phyloP scores from a whole-genome alignment of 2,113 vertebrate genomes.

The Puma concolor region DNA sequence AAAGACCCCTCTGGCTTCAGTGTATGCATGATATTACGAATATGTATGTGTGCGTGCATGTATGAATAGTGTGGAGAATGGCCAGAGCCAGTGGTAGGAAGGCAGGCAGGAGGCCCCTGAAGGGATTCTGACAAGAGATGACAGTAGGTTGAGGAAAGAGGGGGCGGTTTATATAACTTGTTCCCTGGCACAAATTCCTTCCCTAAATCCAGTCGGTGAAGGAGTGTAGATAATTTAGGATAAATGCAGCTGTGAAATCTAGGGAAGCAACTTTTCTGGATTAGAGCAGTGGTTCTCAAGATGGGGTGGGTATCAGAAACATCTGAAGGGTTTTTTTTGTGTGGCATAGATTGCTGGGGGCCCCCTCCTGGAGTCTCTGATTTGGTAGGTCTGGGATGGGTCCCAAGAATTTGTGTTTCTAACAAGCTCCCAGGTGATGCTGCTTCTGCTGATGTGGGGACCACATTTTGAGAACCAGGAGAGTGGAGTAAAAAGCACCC shows the following conservation, averaged over 20 bases:
- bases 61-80: fast-evolving
- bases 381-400: neutral
- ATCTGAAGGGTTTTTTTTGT: neutral
- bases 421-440: neutral
- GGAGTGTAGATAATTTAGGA: neutral
- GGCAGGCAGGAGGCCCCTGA: neutral
- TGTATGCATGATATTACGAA: neutral
- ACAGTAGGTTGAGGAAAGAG: neutral
- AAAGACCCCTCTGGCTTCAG: neutral
- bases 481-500: neutral
- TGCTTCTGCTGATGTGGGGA: neutral
- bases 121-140: neutral
- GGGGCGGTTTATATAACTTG: fast-evolving
- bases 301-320: neutral
- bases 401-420: neutral
- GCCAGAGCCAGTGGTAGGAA: neutral
- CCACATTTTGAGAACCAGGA: neutral
- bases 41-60: neutral
- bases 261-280: neutral
- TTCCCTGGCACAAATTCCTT: neutral
- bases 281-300: neutral
- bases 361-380: neutral
- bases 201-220: neutral
- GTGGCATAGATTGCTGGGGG: neutral
- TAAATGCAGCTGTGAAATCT: neutral